Base-by-base conservation (phyloP, 2,888 invertebrate species). In the Bedellia somnulentella region DNA sequence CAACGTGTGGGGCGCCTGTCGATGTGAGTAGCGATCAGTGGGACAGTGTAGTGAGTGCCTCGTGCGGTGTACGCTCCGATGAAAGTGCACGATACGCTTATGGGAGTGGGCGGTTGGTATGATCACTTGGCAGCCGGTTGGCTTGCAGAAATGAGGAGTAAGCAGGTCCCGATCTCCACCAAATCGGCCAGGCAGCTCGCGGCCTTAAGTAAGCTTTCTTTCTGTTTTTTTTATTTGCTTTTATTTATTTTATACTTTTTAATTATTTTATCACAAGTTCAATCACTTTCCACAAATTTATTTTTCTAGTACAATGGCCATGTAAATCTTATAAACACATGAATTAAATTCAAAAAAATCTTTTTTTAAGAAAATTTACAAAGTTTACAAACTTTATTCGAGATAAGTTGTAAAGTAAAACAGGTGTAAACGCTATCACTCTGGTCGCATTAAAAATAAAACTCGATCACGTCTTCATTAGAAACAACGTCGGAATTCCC, bases 1-100 rank as follows among this genome's bases (percentile, higher is more conserved):
- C 76, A 84, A 85, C 77, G 83, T 84, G 54, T 85, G 84, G 84
- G 83, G 82, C 77, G 81, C 81, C 78, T 83, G 81, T 68, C 83
- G 83, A 79, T 81, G 85, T 85, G 80, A 85, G 84, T 84, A 79
- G 61, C 50, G 31, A 28, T 38, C 40, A 37, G 45, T 41, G 38
- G 36, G 33, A 42, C 52, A 47, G 50, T 45, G 45, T 45, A 52
- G 59, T 14, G 18, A 5, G 15, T 16, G n/a, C n/a, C n/a, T n/a
- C n/a, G n/a, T n/a, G n/a, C n/a, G n/a, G n/a, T n/a, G n/a, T n/a
- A n/a, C 52, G 47, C 61, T 59, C n/a, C 55, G 51, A 71, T 71
- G 73, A 62, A 64, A 70, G 73, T 73, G 71, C 68, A 64, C 49
- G 62, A 62, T 59, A 50, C 64, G 62, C 67, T 56, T 64, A 71